Evolutionary conservation across 2,888 invertebrate species (phyloP), one percentile per base, ranked within the genome.

Genomic region (Nematopogon swammerdamellus): DNA sequence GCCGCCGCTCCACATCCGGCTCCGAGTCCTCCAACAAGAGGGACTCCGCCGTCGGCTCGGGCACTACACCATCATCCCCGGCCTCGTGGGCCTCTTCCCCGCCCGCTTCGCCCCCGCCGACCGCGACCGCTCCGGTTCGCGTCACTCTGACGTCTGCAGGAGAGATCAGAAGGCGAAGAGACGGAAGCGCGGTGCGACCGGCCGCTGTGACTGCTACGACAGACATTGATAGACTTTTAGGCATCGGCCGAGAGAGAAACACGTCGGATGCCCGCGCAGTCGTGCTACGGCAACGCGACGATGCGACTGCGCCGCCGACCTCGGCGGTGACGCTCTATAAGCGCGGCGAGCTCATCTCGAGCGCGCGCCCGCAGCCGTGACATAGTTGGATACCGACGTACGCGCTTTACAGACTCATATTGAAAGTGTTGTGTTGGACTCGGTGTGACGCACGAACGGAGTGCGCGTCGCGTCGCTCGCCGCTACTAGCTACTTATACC

Each of bases 331-430:
- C 83, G 49, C 84, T 89, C 18, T 92, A 91, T 82, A 92, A 92
- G 70, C 76, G 92, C 54, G 84, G 89, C 53, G 91, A 91, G 69
- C 75, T 92, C 51, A 92, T 92, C 60, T 89, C 91, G 44, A 91
- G 91, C 70, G 89, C 89, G 53, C 85, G 82, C 47, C 63, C 68
- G 48, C 70, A 65, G 51, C 68, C 74, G 64, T 76, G 77, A 77
- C 72, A 45, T 45, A 36, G 25, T 25, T 10, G 5, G 25, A 25
- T 10, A 10, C 25, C 5, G 25, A n/a, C n/a, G n/a, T n/a, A n/a
- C n/a, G n/a, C n/a, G n/a, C n/a, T n/a, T n/a, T n/a, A n/a, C n/a
- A n/a, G n/a, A n/a, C n/a, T n/a, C n/a, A n/a, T n/a, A n/a, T n/a
- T n/a, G n/a, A n/a, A n/a, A n/a, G n/a, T n/a, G n/a, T n/a, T n/a